Base-by-base conservation (phyloP, 1,140 invertebrate species). In the Riptortus pedestris region DNA sequence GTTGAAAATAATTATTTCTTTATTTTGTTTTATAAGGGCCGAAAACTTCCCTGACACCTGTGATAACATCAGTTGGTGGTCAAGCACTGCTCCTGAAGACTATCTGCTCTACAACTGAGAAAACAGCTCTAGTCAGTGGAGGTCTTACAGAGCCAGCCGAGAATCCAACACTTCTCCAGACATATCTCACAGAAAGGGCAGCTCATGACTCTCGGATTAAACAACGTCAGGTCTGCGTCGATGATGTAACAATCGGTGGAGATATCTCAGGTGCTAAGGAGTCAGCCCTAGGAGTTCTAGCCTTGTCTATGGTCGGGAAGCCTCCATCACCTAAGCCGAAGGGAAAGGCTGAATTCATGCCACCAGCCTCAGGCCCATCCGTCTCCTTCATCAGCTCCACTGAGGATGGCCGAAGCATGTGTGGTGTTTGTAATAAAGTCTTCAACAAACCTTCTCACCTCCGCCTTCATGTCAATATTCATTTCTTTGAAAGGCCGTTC, bases 401-500 rank as follows among this genome's bases (percentile, higher is more conserved):
- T 74, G 86, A 88, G 70, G 89, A 93, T 73, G 88, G 88, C 0
- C 83, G 87, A 43, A 87, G 85, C 69, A 82, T 88, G 24, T 98
- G 94, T 73, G 81, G 79, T 55, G 86, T 96, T 68, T 98, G 94
- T 76, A 84, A 87, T 63, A 96, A 95, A 77, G 84, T 85, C 64
- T 97, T 97, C 75, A 86, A 83, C 60, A 91, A 93, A 76, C 86
- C 89, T 55, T 88, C 89, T 70, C 93, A 96, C 73, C 76, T 97
- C 66, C 81, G 85, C 62, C 78, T 96, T 57, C 94, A 98, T 76
- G 87, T 94, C 72, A 96, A 96, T 74, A 95, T 95, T 70, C 94
- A 98, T 75, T 95, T 93, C 71, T 87, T 97, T 76, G 93, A 96
- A 73, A 81, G 91, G 55, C 91, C 91, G 61, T 96, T 89, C 71